Percentiles rank a stretch among this genome's conserved stretches.
Evolutionary conservation across 2,113 vertebrate species (phyloP).

Genomic region (Orthonyx spaldingii): DNA sequence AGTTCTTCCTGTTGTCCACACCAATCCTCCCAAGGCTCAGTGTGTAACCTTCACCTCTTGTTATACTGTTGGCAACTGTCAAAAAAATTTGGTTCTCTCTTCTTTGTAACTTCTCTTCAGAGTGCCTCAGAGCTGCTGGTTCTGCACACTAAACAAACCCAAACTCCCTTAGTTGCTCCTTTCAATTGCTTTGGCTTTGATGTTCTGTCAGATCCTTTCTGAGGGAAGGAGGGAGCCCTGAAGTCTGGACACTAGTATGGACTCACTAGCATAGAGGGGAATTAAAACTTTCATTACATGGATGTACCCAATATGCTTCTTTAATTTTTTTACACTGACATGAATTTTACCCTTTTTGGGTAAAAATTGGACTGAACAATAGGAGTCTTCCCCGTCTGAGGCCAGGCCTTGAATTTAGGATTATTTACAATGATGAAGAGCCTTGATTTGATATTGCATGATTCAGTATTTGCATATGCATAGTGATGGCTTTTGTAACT

Average conservation of each 20-base stretch:
- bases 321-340: background rate
- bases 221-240: background rate
- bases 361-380: background rate
- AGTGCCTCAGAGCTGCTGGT: background rate
- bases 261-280: background rate
- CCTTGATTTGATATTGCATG: background rate
- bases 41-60: background rate
- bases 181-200: background rate
- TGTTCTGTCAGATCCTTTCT: background rate
- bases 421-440: background rate
- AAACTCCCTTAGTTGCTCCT: background rate
- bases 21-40: background rate
- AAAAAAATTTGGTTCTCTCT: background rate
- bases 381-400: background rate
- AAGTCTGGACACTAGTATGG: background rate
- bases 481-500: background rate
- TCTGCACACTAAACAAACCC: background rate
- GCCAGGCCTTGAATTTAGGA: background rate
- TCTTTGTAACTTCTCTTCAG: background rate
- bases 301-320: rapidly evolving
- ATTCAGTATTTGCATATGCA: background rate
- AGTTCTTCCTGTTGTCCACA: background rate
- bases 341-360: background rate
- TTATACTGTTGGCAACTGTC: background rate
- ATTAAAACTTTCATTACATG: background rate